Percentiles rank a stretch among this genome's conserved stretches.
These are phyloP conservation scores for Lysandra bellargus DNA, from an alignment of 2,888 invertebrate species.

Conservation along the genomic window DNA sequence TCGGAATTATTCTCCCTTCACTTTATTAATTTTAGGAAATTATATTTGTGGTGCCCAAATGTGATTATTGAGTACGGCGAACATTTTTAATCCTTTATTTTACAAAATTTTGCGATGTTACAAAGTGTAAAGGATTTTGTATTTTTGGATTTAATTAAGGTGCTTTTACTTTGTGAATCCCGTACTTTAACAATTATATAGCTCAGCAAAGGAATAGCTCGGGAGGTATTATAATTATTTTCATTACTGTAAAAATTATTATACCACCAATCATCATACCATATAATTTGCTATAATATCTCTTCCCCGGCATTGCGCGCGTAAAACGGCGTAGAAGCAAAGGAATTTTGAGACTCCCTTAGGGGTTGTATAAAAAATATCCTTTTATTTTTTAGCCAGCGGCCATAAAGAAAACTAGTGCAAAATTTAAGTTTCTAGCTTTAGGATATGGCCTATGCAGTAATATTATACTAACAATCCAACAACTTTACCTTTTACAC, in stretches of 20 bases:
- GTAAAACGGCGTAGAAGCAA: neutral
- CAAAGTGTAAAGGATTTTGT: neutral
- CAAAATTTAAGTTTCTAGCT: too few species aligned
- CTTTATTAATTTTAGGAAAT: slow-evolving; percentile 49
- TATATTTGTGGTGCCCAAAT: slow-evolving; percentile 44
- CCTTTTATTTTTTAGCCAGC: too few species aligned
- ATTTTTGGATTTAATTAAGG: slow-evolving; percentile 4
- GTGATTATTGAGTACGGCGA: slow-evolving; percentile 42
- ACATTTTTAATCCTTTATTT: slow-evolving; percentile 25
- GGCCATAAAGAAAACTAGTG: too few species aligned
- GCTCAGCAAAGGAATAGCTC: neutral
- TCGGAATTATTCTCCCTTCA: slow-evolving; percentile 49
- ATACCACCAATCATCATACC: neutral
- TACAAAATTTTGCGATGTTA: neutral
- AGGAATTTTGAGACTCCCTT: too few species aligned
- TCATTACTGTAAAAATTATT: neutral
- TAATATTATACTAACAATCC: too few species aligned
- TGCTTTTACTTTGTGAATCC: neutral
- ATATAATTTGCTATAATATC: neutral
- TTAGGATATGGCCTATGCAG: too few species aligned
- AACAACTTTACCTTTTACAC: too few species aligned
- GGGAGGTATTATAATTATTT: neutral
- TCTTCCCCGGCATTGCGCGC: neutral
- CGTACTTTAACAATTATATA: neutral
- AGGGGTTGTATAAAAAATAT: too few species aligned